phyloP scores from a whole-genome alignment of 2,888 invertebrate species.

The Cataglyphis livida region DNA sequence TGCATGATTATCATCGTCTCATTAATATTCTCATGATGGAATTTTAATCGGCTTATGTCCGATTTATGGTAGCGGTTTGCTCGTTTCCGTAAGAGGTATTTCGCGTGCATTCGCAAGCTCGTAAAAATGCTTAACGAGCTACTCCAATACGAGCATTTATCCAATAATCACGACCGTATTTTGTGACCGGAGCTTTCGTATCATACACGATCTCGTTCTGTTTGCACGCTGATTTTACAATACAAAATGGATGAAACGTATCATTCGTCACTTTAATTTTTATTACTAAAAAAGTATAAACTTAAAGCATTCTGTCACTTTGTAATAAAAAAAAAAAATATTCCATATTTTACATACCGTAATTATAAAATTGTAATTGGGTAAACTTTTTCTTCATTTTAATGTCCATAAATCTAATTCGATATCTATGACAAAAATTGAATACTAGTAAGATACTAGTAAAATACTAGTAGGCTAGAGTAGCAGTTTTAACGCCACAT shows the following conservation, averaged over 20 bases:
- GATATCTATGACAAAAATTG: neutral
- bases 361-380: neutral
- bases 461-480: neutral
- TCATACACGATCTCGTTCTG: neutral
- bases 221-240: too few relatives aligned
- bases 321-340: neutral
- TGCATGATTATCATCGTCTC: constrained; percentile 41
- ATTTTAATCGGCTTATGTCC: constrained; percentile 64
- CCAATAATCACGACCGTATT: neutral
- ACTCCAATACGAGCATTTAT: neutral
- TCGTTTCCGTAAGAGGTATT: constrained; percentile 57
- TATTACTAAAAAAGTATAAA: neutral
- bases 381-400: neutral
- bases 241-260: neutral
- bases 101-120: constrained; percentile 28
- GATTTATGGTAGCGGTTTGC: constrained; percentile 58
- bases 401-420: neutral
- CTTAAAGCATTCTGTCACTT: neutral
- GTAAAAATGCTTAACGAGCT: constrained; percentile 60
- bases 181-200: constrained; percentile 1
- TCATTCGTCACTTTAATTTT: constrained; percentile 7
- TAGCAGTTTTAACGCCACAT: constrained; percentile 22
- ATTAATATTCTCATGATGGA: constrained; percentile 33
- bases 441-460: neutral
- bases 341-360: neutral